Conservation (phyloP, 1,140 invertebrate genomes). For the Apis dorsata region DNA sequence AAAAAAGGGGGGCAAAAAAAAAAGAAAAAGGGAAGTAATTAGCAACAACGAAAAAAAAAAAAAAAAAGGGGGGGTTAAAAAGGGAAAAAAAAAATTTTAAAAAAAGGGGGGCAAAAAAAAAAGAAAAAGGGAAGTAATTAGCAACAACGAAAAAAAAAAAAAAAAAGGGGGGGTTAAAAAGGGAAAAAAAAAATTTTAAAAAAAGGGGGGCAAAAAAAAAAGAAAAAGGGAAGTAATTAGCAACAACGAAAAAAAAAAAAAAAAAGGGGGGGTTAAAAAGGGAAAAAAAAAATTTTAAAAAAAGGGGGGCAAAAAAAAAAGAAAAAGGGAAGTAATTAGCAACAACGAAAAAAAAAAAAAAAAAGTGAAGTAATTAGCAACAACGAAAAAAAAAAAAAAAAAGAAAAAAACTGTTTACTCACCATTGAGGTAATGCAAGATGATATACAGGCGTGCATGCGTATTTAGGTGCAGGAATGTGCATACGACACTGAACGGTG, state of each 20-base stretch:
- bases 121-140: too few relatives aligned
- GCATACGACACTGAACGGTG: constrained; percentile 65
- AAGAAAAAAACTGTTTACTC: constrained; percentile 58
- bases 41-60: neutral
- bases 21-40: too few relatives aligned
- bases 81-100: neutral
- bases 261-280: neutral
- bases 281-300: too few relatives aligned
- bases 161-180: neutral
- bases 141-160: neutral
- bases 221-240: too few relatives aligned
- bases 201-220: neutral
- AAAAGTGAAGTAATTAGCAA: neutral
- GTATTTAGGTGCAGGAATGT: constrained; percentile 65
- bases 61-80: neutral
- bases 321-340: too few relatives aligned
- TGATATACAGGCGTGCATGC: constrained; percentile 58
- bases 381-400: constrained; percentile 34
- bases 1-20: neutral
- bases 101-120: neutral
- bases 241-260: neutral
- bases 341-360: neutral
- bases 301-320: neutral
- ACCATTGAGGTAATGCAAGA: constrained; percentile 70
- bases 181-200: neutral